A percentile compares a stretch with the other conserved stretches of the same genome.
These are phyloP conservation scores for Papilio helenus DNA, from an alignment of 1,140 invertebrate genomes.

Conservation along the genomic window DNA sequence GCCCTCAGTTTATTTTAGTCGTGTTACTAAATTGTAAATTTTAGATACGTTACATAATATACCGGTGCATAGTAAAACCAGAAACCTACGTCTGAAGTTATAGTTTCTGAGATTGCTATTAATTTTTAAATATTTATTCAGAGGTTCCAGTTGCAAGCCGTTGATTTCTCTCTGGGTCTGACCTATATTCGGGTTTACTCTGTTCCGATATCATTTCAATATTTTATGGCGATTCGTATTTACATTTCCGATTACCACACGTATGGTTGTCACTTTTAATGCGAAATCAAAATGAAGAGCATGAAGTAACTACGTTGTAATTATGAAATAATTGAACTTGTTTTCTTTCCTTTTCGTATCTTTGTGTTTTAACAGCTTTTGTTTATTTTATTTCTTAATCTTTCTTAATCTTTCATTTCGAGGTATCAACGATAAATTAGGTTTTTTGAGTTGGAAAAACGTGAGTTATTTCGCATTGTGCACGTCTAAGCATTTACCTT, in stretches of 20 bases:
- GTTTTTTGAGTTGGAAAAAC: conserved; percentile 13
- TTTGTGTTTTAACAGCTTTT: background rate
- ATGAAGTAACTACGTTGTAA: background rate
- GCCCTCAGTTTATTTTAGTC: too few relatives aligned
- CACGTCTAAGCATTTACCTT: conserved; percentile 25
- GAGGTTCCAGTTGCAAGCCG: background rate
- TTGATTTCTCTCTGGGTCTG: conserved; percentile 16
- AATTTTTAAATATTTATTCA: conserved; percentile 4
- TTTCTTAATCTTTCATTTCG: background rate
- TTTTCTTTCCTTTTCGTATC: too few relatives aligned
- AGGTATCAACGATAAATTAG: background rate
- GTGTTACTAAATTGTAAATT: too few relatives aligned
- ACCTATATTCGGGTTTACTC: background rate
- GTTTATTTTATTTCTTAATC: background rate
- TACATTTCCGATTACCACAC: background rate
- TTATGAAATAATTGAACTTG: too few relatives aligned
- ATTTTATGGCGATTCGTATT: background rate
- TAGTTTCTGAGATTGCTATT: background rate
- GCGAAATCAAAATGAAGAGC: background rate
- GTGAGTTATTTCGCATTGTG: conserved; percentile 7
- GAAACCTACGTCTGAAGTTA: background rate
- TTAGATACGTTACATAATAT: too few relatives aligned
- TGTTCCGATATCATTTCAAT: background rate
- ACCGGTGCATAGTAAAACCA: background rate
- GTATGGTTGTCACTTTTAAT: background rate